phyloP scores from a whole-genome alignment of 2,888 invertebrate genomes.

The Cephus runcator region DNA sequence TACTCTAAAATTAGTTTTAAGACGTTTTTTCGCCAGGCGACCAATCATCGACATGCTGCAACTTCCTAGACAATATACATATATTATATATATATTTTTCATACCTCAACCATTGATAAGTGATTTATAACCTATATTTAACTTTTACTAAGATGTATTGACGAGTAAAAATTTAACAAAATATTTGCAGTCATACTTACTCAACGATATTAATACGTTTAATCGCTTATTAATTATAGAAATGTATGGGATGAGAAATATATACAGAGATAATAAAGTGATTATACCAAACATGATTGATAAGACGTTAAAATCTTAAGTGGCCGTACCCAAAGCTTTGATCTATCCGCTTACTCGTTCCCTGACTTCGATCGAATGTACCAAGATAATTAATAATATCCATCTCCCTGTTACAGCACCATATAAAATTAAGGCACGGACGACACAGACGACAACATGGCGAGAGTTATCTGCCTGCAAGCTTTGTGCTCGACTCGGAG shows the following conservation, averaged over 20 bases:
- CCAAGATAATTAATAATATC: conserved; percentile 21
- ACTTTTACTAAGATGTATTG: neutral
- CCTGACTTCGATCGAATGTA: neutral
- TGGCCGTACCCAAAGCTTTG: neutral
- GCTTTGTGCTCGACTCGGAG: conserved; percentile 77
- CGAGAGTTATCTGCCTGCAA: conserved; percentile 78
- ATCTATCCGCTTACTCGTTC: neutral
- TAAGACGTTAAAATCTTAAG: too few relatives aligned
- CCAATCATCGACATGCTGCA: conserved; percentile 8
- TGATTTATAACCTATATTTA: neutral
- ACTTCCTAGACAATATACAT: conserved; percentile 1
- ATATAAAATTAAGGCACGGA: conserved; percentile 67
- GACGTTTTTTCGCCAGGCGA: conserved; percentile 9
- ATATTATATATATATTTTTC: neutral
- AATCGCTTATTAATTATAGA: too few relatives aligned
- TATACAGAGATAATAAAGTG: too few relatives aligned
- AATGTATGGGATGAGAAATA: too few relatives aligned
- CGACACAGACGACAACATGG: conserved; percentile 84
- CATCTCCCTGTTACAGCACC: conserved; percentile 69
- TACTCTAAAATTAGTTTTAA: conserved; percentile 42
- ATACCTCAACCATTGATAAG: neutral
- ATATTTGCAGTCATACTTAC: too few relatives aligned
- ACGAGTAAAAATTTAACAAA: neutral
- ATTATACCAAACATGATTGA: too few relatives aligned
- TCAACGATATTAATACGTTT: too few relatives aligned